Conservation (phyloP, 2,797 vertebrate species). For the Petrocephalus schoutedeni region DNA sequence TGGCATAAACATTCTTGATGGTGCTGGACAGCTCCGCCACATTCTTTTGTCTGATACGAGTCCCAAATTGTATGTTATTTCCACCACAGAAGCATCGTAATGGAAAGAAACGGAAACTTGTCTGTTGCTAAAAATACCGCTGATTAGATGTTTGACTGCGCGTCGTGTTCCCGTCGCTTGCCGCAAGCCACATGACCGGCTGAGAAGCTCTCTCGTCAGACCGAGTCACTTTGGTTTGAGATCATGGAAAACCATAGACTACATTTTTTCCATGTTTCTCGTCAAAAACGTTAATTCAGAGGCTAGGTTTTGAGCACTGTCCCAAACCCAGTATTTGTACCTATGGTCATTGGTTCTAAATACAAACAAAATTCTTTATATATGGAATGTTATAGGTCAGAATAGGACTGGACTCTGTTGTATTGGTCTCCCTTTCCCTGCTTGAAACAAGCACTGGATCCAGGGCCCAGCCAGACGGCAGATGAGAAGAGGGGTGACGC, state of each 20-base stretch:
- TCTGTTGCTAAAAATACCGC: neutral
- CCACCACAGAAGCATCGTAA: neutral
- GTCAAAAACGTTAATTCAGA: neutral
- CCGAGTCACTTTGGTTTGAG: neutral
- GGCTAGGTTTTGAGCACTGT: neutral
- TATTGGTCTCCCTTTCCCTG: neutral
- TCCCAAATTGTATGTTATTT: neutral
- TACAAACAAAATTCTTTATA: neutral
- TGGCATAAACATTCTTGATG: neutral
- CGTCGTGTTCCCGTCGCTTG: neutral
- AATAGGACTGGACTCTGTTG: neutral
- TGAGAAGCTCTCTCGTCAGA: neutral
- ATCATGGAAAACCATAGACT: neutral
- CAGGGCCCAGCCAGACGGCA: neutral
- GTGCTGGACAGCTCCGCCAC: neutral
- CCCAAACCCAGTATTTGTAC: neutral
- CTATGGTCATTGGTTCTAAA: neutral
- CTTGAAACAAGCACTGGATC: neutral
- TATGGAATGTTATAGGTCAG: neutral
- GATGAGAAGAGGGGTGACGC: neutral
- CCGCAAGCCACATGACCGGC: neutral
- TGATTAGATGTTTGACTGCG: neutral
- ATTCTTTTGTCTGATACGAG: neutral
- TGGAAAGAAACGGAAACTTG: neutral
- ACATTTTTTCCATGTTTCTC: neutral